Evolutionary conservation across 2,888 invertebrate species (phyloP), one percentile per base, ranked within the genome.

Genomic region (Pinctada fucata): DNA sequence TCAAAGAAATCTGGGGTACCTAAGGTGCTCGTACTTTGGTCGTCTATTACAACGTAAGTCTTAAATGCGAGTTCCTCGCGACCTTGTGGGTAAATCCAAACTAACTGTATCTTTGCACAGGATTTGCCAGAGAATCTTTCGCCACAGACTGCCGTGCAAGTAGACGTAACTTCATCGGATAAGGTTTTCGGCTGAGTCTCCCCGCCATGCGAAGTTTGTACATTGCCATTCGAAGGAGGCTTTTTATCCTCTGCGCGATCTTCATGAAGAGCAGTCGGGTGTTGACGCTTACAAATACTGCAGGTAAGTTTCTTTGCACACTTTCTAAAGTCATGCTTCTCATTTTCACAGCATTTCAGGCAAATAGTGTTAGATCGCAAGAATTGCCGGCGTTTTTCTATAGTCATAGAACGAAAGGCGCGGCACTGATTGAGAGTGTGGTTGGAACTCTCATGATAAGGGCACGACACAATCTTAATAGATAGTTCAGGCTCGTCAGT

Each of bases 391-490:
- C 58, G 58, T 52, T 52, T 52, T 5, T 52, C 10, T 5, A 52
- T 52, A 5, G 58, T 10, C 58, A 52, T 5, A 10, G 58, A 52
- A 52, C 58, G 58, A 52, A 52, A 52, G 6, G 58, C 58, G 10
- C 58, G 58, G 58, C 58, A 52, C 58, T 52, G 58, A 10, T 52
- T 52, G 58, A 52, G 58, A 52, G 58, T 52, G 58, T 52, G 58
- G 10, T 52, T 52, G 5, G 58, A 52, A 52, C 58, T 52, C 58
- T 52, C 58, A 52, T 52, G 58, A 10, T 52, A 52, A 52, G 58
- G 58, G 10, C 58, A 52, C 10, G 58, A 52, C 58, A 52, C 58
- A 10, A 52, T 52, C 5, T 52, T 52, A 10, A 10, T 5, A 5
- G 5, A 10, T 10, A 10, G 10, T 52, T 52, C 58, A 10, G 58